These are phyloP conservation scores for Drosophila athabasca DNA, from an alignment of 1,140 invertebrate genomes.

Conservation along the genomic window DNA sequence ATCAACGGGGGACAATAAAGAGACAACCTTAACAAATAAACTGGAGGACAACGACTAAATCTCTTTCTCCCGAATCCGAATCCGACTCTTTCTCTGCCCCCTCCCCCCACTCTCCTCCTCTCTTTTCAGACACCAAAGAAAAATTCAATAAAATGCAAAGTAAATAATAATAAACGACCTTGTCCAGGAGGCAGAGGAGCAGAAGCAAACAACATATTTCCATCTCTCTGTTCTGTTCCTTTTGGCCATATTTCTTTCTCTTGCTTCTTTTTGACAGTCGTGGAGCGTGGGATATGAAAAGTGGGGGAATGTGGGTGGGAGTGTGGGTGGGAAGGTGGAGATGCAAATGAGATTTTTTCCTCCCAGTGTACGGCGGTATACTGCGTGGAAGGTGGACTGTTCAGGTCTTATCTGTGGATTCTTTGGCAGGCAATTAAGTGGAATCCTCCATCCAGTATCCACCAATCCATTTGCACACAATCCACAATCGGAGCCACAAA, in stretches of 20 bases:
- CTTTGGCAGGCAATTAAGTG: conserved; percentile 43
- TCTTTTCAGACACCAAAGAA: conserved; percentile 11
- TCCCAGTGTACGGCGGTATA: background rate
- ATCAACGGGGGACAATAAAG: conserved; percentile 50
- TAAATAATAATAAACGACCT: conserved; percentile 79
- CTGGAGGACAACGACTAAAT: conserved; percentile 41
- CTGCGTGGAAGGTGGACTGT: conserved; percentile 3
- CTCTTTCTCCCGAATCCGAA: background rate
- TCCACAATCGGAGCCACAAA: conserved; percentile 26
- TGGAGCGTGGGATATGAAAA: conserved; percentile 61
- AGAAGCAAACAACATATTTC: conserved; percentile 8
- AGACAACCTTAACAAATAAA: conserved; percentile 74
- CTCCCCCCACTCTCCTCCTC: too few relatives aligned
- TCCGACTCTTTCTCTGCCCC: too few relatives aligned
- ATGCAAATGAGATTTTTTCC: conserved; percentile 32
- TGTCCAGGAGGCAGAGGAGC: conserved; percentile 34
- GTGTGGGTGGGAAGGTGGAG: conserved; percentile 19
- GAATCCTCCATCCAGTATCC: background rate
- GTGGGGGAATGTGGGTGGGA: conserved; percentile 25
- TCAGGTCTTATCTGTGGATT: conserved; percentile 27
- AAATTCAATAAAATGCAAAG: conserved; percentile 77
- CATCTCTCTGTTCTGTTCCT: too few relatives aligned
- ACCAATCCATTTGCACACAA: conserved; percentile 20
- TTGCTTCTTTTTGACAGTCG: conserved; percentile 51
- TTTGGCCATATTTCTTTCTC: too few relatives aligned